Percentiles rank a stretch among this genome's conserved stretches.
These are phyloP conservation scores for Lepus townsendii DNA, from an alignment of 2,797 vertebrate genomes.

Conservation along the genomic window DNA sequence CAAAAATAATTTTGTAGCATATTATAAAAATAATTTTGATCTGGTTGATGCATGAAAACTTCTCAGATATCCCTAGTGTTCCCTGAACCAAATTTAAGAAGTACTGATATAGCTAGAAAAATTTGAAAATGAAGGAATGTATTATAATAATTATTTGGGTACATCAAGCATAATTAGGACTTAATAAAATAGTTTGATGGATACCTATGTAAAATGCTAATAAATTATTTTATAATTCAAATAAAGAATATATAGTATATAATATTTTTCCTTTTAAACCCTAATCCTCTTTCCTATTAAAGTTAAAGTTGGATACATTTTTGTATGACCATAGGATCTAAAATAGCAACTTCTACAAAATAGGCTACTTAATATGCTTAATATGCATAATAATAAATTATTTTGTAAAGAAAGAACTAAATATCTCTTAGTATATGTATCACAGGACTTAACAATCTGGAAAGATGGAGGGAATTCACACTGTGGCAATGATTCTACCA, in stretches of 20 bases:
- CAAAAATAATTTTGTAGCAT: slow-evolving; percentile 28
- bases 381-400: not conserved
- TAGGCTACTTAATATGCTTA: not conserved
- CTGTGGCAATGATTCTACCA: not conserved
- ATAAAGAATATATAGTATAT: not conserved
- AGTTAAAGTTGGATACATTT: not conserved
- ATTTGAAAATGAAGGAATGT: slow-evolving; percentile 13
- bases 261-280: not conserved
- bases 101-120: not conserved
- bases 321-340: not conserved
- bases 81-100: not conserved
- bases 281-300: not conserved
- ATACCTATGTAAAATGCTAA: not conserved
- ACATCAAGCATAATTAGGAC: not conserved
- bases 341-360: not conserved
- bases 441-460: not conserved
- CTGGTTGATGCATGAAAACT: slow-evolving; percentile 33
- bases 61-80: not conserved
- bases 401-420: not conserved
- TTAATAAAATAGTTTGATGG: not conserved
- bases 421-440: not conserved
- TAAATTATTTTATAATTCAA: slow-evolving; percentile 35
- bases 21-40: slow-evolving; percentile 56
- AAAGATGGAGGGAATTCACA: not conserved
- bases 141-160: not conserved